phyloP scores from a whole-genome alignment of 2,888 invertebrate genomes.

The Apamea crenata region DNA sequence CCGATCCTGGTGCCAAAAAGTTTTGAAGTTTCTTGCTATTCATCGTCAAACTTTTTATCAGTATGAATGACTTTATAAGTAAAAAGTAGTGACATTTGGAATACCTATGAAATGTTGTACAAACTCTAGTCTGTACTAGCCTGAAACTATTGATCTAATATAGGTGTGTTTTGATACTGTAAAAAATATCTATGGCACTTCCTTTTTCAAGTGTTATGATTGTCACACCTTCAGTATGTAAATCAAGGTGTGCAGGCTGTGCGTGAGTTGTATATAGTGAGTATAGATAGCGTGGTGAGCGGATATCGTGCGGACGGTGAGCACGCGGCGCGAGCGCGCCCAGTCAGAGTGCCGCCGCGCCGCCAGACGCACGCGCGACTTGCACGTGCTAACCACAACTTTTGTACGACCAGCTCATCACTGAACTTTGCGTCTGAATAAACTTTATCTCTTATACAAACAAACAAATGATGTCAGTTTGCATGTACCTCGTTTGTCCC shows the following conservation, averaged over 20 bases:
- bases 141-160: slow-evolving; percentile 6
- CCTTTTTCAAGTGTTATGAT: slow-evolving; percentile 58
- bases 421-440: slow-evolving; percentile 78
- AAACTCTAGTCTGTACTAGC: not conserved
- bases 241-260: slow-evolving; percentile 86
- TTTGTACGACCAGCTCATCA: slow-evolving; percentile 78
- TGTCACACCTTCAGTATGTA: slow-evolving; percentile 78
- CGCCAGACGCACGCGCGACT: slow-evolving; percentile 87
- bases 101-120: not conserved
- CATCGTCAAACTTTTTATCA: slow-evolving; percentile 53
- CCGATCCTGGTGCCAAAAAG: slow-evolving; percentile 60
- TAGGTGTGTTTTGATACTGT: slow-evolving; percentile 37
- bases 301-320: slow-evolving; percentile 86
- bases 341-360: slow-evolving; percentile 91
- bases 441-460: slow-evolving; percentile 69
- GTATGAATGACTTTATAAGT: slow-evolving; percentile 6
- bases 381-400: slow-evolving; percentile 82
- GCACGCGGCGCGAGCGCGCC: slow-evolving; percentile 88
- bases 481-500: slow-evolving; percentile 92
- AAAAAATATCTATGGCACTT: slow-evolving; percentile 30
- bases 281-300: slow-evolving; percentile 86
- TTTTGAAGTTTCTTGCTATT: slow-evolving; percentile 51
- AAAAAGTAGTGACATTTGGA: not conserved
- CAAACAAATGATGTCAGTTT: slow-evolving; percentile 88
- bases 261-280: slow-evolving; percentile 74